Evolutionary conservation across 2,113 vertebrate genomes (phyloP), one percentile per base, ranked within the genome.

Genomic region (Cynoglossus semilaevis): DNA sequence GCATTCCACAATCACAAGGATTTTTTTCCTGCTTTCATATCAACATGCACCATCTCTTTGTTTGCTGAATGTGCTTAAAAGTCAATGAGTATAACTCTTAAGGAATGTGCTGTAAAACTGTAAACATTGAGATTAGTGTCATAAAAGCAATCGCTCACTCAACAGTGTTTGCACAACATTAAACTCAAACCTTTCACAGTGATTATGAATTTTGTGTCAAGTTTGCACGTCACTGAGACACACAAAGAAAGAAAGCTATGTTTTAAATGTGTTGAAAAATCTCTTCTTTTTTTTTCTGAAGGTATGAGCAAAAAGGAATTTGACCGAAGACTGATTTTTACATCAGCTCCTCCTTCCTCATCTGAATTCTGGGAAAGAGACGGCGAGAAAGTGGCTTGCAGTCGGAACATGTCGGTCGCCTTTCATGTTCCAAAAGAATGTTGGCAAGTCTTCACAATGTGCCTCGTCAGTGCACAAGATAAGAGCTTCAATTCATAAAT

Each of bases 391-490:
- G 47, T 35, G 67, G 76, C 42, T n/a, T n/a, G 7, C 49, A 58
- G 81, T 86, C 48, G 43, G 80, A 86, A 89, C 81, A 87, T 82
- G 85, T 85, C 81, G 74, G 73, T 80, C 74, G 69, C 74, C 81
- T 79, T 83, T 85, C 76, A 78, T 75, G 79, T 88, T 60, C 59
- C 76, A 13, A 48, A 88, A 79, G 87, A 91, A 90, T 90, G 85
- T 81, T 88, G 88, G 87, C 82, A 13, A 40, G 40, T 49, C 55
- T 58, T 88, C 71, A 80, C 68, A 70, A 67, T 82, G 74, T 67
- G 85, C 80, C 87, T 83, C 81, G 73, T 80, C 67, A 74, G 51
- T 54, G 8, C 9, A 17, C 59, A 56, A 83, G 83, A 88, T 85
- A 87, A 86, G 81, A 70, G 38, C 67, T 61, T 62, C 57, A 74